Evolutionary conservation across 2,113 vertebrate genomes (phyloP).

Genomic region (Mobula birostris): DNA sequence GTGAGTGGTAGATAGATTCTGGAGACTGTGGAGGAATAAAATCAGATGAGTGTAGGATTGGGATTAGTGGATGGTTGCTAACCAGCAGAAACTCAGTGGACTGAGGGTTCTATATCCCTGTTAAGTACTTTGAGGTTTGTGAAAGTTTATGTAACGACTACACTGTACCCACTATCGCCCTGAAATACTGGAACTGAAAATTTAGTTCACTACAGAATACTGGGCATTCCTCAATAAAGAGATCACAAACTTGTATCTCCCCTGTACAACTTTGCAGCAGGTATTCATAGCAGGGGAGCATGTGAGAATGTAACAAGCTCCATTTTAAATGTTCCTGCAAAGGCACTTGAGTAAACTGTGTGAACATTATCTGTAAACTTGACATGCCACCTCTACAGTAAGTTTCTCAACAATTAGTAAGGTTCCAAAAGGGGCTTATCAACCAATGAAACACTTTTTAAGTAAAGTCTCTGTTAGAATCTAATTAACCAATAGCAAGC

Average conservation of each 20-base stretch:
- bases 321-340: background rate
- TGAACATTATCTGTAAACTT: background rate
- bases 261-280: background rate
- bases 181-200: constrained; percentile 1
- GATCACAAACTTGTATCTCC: background rate
- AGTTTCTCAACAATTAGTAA: too few species aligned
- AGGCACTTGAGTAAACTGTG: background rate
- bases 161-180: background rate
- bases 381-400: background rate
- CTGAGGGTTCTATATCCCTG: too few species aligned
- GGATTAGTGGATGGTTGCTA: too few species aligned
- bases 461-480: background rate
- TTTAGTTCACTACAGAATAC: background rate
- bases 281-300: background rate
- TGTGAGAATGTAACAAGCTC: background rate
- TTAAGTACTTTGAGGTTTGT: background rate
- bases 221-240: background rate
- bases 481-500: background rate
- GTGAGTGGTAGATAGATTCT: too few species aligned
- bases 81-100: too few species aligned
- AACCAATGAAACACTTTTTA: background rate
- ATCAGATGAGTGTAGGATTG: too few species aligned
- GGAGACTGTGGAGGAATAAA: too few species aligned
- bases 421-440: background rate
- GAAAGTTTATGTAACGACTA: background rate